Evolutionary conservation across 1,140 invertebrate genomes (phyloP), one percentile per base, ranked within the genome.

Genomic region (Drosophila parvula): DNA sequence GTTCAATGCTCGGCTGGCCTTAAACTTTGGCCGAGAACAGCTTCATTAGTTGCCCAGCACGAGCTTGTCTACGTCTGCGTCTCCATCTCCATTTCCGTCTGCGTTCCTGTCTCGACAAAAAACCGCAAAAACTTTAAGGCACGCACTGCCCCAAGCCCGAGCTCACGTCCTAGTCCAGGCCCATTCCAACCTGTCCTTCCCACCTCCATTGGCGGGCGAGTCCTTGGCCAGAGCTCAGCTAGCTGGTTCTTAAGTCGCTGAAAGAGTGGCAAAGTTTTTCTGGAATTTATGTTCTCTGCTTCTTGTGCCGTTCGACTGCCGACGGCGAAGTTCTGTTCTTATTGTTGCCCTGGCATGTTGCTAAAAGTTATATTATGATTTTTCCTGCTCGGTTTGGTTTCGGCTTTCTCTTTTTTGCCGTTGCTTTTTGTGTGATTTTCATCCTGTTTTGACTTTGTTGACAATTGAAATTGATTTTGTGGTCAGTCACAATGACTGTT

Each of bases 401-500:
- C 55, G 56, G 44, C 59, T 76, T 75, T 75, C 14, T 64, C 36
- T 36, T 34, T 58, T 48, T 56, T 76, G 41, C 16, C 7, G 28
- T 50, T 47, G 59, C 64, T 56, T 74, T 60, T 61, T 43, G 51
- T 67, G 28, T 68, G 47, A 41, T 80, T 71, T 73, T 83, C 74
- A 68, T 74, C 74, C 70, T 86, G 65, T 78, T 86, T 86, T 86
- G 79, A 88, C 80, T 88, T 88, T 88, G 83, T 88, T 88, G 83
- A 88, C 84, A 88, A 88, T 88, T 84, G 83, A 88, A 88, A 89
- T 88, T 89, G 84, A 88, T 88, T 88, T 88, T 88, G 83, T 55
- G 83, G 83, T 88, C 81, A 62, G 36, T 64, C 80, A 81, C 79
- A 82, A 82, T 82, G 67, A 63, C 45, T 82, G 82, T 86, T 81